Conservation (phyloP, 2,797 vertebrate genomes). For the Nannoperca australis region DNA sequence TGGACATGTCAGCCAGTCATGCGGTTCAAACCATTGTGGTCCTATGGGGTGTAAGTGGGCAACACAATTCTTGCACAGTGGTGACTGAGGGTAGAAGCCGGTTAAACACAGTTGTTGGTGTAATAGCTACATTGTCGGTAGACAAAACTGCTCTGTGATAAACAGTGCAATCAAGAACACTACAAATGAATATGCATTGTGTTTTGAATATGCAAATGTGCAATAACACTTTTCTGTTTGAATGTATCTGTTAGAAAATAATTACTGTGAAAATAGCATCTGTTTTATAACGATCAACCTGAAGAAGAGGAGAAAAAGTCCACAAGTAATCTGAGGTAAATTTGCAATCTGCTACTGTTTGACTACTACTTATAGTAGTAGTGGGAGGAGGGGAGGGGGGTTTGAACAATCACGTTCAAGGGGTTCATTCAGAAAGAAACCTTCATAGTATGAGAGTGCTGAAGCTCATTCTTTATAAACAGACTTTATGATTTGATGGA, state of each 20-base stretch:
- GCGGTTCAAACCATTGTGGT: slow-evolving; percentile 23
- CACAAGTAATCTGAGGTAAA: slow-evolving; percentile 72
- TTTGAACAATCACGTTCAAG: slow-evolving; percentile 3
- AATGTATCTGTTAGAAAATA: slow-evolving; percentile 62
- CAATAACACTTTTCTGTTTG: slow-evolving; percentile 34
- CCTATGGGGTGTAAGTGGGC: slow-evolving; percentile 33
- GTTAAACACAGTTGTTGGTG: slow-evolving; percentile 34
- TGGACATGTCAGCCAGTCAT: neutral
- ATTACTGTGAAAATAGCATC: slow-evolving; percentile 60
- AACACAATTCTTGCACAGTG: slow-evolving; percentile 44
- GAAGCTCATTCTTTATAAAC: slow-evolving; percentile 14
- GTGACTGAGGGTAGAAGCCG: slow-evolving; percentile 29
- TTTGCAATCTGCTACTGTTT: slow-evolving; percentile 37
- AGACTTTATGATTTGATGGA: neutral
- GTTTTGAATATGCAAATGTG: slow-evolving; percentile 53
- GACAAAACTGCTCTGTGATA: slow-evolving; percentile 46
- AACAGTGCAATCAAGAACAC: slow-evolving; percentile 36
- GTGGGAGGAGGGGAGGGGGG: too few species aligned
- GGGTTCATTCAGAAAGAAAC: slow-evolving; percentile 22
- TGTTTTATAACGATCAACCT: slow-evolving; percentile 60
- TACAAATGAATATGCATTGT: slow-evolving; percentile 35
- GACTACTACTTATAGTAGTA: neutral
- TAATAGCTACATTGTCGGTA: slow-evolving; percentile 51
- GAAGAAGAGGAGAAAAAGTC: slow-evolving; percentile 63
- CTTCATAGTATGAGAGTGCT: neutral